Conservation (phyloP, 2,888 invertebrate species). For the Chesias legatella region DNA sequence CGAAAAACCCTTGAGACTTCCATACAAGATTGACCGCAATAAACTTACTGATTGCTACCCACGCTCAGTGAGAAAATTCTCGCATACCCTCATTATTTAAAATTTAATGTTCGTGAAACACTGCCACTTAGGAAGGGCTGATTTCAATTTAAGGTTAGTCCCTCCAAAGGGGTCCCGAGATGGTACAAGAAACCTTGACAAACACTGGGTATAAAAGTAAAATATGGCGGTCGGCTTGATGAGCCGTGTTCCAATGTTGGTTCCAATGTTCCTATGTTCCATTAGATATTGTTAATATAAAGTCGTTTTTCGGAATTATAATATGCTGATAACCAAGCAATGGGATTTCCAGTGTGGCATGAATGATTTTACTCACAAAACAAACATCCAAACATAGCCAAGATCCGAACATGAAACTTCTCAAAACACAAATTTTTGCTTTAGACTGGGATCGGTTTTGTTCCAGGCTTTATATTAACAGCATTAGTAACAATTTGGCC, state of each 20-base stretch:
- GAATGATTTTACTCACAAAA: too few species aligned
- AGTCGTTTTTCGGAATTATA: too few species aligned
- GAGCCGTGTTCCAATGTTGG: slow-evolving; percentile 1
- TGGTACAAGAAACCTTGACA: slow-evolving; percentile 49
- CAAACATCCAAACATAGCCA: too few species aligned
- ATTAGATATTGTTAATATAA: too few species aligned
- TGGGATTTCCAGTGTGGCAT: too few species aligned
- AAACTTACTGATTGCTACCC: slow-evolving; percentile 27
- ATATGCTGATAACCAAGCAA: too few species aligned
- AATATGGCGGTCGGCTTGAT: slow-evolving; percentile 37
- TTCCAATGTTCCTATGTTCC: slow-evolving; percentile 5
- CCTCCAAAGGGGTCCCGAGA: slow-evolving; percentile 45
- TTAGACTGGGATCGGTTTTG: too few species aligned
- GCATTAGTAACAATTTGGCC: too few species aligned
- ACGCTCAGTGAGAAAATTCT: slow-evolving; percentile 34
- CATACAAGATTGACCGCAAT: slow-evolving; percentile 40
- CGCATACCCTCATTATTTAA: slow-evolving; percentile 47
- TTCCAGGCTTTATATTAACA: too few species aligned
- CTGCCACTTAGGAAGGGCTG: slow-evolving; percentile 48
- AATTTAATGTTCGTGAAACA: slow-evolving; percentile 51
- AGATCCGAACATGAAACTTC: too few species aligned
- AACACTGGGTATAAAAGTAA: slow-evolving; percentile 55
- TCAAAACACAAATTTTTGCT: too few species aligned
- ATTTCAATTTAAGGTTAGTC: slow-evolving; percentile 59
- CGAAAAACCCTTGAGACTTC: slow-evolving; percentile 20